Evolutionary conservation across 1,140 invertebrate species (phyloP).

Genomic region (Daktulosphaira vitifoliae): DNA sequence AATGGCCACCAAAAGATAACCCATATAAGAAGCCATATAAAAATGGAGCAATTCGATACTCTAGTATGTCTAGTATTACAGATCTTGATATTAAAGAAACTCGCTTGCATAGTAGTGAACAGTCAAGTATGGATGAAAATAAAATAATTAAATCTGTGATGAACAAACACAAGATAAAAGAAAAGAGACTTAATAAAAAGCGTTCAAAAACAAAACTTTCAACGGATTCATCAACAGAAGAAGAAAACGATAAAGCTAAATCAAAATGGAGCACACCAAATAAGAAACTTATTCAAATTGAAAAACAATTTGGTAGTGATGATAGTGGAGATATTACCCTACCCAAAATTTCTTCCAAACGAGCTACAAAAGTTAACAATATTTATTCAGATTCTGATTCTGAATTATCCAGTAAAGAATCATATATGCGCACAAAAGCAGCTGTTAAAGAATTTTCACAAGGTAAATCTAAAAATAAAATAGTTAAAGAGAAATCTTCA

Average conservation of each 20-base stretch:
- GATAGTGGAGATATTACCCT: slow-evolving; percentile 64
- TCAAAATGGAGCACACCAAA: slow-evolving; percentile 50
- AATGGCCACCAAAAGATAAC: slow-evolving; percentile 44
- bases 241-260: slow-evolving; percentile 42
- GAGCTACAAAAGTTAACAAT: slow-evolving; percentile 18
- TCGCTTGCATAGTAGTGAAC: slow-evolving; percentile 34
- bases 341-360: slow-evolving; percentile 40
- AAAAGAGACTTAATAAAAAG: slow-evolving; percentile 40
- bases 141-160: slow-evolving; percentile 31
- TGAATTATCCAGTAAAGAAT: slow-evolving; percentile 44
- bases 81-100: slow-evolving; percentile 43
- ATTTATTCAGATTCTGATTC: slow-evolving; percentile 68
- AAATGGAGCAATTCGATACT: slow-evolving; percentile 59
- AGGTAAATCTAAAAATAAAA: slow-evolving; percentile 34
- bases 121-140: slow-evolving; percentile 37
- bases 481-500: slow-evolving; percentile 20
- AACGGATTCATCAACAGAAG: slow-evolving; percentile 38
- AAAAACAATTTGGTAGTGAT: slow-evolving; percentile 43
- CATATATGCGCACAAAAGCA: slow-evolving; percentile 63
- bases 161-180: slow-evolving; percentile 43
- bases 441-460: slow-evolving; percentile 68
- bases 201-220: slow-evolving; percentile 35
- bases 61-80: slow-evolving; percentile 58
- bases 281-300: slow-evolving; percentile 56
- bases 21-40: slow-evolving; percentile 65